Evolutionary conservation across 2,888 invertebrate species (phyloP), one percentile per base, ranked within the genome.

Genomic region (Hypomecis punctinalis): DNA sequence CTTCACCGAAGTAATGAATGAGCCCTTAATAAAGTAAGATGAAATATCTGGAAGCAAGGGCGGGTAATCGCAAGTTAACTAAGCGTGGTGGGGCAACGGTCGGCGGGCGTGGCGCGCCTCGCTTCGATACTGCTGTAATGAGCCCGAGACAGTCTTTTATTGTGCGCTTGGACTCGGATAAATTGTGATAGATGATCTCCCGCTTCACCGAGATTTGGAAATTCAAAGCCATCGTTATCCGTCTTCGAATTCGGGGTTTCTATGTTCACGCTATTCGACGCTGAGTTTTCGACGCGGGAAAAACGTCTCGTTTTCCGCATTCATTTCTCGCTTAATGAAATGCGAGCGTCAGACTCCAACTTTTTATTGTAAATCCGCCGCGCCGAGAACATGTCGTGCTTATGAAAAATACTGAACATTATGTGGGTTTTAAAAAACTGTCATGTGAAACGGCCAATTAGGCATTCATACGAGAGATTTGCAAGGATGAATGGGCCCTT

Each of bases 111-210:
- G 48, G 33, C 51, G 13, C 73, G 70, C 71, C 64, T 75, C 78
- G 75, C 76, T 71, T 76, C 80, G 76, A 80, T 87, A 79, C 83
- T 79, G 75, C 71, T 75, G 72, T 87, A 88, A 88, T 88, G 85
- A 88, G 81, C 82, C 76, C 80, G 78, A 84, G 83, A 88, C 86
- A 84, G 88, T 89, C 80, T 87, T 88, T 90, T 88, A 87, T 86
- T 88, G 85, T 89, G 86, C 82, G 78, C 81, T 85, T 83, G 83
- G 86, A 87, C 86, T 83, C 75, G 81, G 87, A 89, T 89, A 89
- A 90, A 89, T 90, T 89, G 89, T 90, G 86, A 90, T 88, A 85
- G 82, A 91, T 89, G 86, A 86, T 86, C 77, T 81, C 78, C 76
- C 69, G 75, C 76, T 79, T 82, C 82, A 80, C 82, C 79, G 82